Base-by-base conservation (phyloP, 2,113 vertebrate genomes). In the Myotis davidii region DNA sequence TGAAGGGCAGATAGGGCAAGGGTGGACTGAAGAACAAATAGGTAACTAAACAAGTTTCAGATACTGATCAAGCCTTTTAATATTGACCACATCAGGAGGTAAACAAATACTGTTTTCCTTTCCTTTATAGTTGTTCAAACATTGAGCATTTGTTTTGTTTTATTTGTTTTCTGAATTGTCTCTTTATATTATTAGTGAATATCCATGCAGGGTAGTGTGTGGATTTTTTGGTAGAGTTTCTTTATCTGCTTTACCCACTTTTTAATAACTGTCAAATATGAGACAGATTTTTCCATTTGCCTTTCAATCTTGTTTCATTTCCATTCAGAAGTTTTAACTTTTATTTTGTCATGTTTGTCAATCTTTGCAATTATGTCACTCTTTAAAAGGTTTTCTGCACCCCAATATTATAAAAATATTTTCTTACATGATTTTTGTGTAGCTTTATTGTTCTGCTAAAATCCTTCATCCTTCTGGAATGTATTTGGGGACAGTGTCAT, bases 251-350 rank as follows among this genome's bases (percentile, higher is more conserved):
- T 70, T 56, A 81, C n/a, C 14, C 8, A 85, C 45, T 69, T 64
- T 69, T 77, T 79, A 81, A 59, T 81, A 82, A 84, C 12, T 81
- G 32, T 72, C 34, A 42, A 14, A n/a, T 70, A 34, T 37, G n/a
- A 83, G 45, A 64, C 20, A 73, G 32, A 82, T 90, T 93, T 9
- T 2, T 18, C 9, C 39, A 34, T 70, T 87, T 92, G 37, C 27
- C 72, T 94, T 92, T 96, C 25, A 23, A 37, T 34, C 88, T 69
- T 94, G 18, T 83, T 50, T 70, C 11, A 91, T 61, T 91, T 74
- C 13, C 20, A 88, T 72, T 91, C 9, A 95, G 6, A 95, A 87
- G 21, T 78, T 78, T 65, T 67, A 72, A 77, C 3, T 78, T 90
- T 90, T 76, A 83, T 52, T 37, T 79, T 95, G 59, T n/a, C 74